Base-by-base conservation (phyloP, 2,797 vertebrate genomes). In the Sebastes oblongus region DNA sequence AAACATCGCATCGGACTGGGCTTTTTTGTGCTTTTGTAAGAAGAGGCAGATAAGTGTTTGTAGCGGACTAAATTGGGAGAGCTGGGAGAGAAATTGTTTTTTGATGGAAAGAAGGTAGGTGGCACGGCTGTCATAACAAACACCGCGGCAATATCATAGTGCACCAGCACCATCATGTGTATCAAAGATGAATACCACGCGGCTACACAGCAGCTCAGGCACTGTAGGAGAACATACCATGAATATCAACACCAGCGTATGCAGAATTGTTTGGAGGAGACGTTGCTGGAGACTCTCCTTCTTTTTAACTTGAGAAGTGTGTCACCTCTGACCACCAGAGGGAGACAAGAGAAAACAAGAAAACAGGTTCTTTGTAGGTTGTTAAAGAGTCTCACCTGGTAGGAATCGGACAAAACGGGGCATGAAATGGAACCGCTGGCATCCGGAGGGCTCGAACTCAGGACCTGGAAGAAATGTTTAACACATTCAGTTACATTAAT, bases 381-480 rank as follows among this genome's bases (percentile, higher is more conserved):
- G 10, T 58, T 60, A 0, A n/a, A 6, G 29, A 64, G 61, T 46
- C 94, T 96, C 94, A 99, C 98, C 98, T 32, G 98, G 98, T 82
- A 99, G 90, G 92, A 99, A 99, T 69, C 98, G 90, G 84, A 99
- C 98, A 86, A 99, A 99, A 39, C 98, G 97, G 0, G 98, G 98
- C 97, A 99, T 98, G 93, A 99, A 99, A 91, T 99, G 98, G 87
- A 99, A 99, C 80, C 95, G 96, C 60, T 96, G 97, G 86, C 98
- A 99, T 29, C 91, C 96, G 9, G 94, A 4, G 55, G 92, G 61
- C 32, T 93, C 97, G 75, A 72, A 90, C 34, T 96, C 96, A 74
- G 98, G 97, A 92, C 96, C 98, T 99, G 90, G 72, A 36, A 88
- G 66, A 25, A 73, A 46, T 0, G 46, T 50, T 50, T 20, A n/a